Evolutionary conservation across 2,888 invertebrate species (phyloP).

Genomic region (Tetranychus truncatus): DNA sequence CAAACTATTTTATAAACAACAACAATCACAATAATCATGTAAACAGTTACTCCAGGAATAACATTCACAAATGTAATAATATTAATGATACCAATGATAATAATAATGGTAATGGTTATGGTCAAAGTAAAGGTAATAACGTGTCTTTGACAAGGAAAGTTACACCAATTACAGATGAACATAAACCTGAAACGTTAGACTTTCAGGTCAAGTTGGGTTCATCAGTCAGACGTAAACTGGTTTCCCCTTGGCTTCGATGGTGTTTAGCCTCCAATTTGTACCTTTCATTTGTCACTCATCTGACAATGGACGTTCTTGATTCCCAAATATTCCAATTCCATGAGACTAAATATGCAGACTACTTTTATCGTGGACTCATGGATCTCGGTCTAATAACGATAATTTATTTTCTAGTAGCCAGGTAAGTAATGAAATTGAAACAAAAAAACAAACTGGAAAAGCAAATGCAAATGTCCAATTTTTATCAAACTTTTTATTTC

Average conservation of each 20-base stretch:
- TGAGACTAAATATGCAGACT: slow-evolving; percentile 22
- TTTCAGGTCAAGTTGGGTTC: not conserved
- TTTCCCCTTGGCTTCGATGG: slow-evolving; percentile 13
- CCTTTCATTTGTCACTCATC: slow-evolving; percentile 22
- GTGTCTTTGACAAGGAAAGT: no score
- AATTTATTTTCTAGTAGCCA: slow-evolving; percentile 23
- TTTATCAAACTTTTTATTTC: no score
- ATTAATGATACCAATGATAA: no score
- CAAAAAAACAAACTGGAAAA: no score
- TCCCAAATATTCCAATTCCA: slow-evolving; percentile 23
- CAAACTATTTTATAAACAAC: no score
- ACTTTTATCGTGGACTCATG: slow-evolving; percentile 24
- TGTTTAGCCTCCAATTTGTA: slow-evolving; percentile 19
- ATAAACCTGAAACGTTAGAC: slow-evolving; percentile 19
- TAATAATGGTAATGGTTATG: no score
- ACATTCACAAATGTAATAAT: no score
- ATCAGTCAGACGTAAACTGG: not conserved
- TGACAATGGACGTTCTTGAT: slow-evolving; percentile 21
- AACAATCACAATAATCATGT: no score
- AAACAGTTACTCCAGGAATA: no score
- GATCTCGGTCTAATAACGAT: slow-evolving; percentile 24
- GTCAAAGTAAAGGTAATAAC: no score
- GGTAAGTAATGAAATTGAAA: slow-evolving; percentile 16
- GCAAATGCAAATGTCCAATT: no score
- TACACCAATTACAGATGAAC: slow-evolving; percentile 22